Evolutionary conservation across 1,140 invertebrate genomes (phyloP).

Genomic region (Sitodiplosis mosellana): DNA sequence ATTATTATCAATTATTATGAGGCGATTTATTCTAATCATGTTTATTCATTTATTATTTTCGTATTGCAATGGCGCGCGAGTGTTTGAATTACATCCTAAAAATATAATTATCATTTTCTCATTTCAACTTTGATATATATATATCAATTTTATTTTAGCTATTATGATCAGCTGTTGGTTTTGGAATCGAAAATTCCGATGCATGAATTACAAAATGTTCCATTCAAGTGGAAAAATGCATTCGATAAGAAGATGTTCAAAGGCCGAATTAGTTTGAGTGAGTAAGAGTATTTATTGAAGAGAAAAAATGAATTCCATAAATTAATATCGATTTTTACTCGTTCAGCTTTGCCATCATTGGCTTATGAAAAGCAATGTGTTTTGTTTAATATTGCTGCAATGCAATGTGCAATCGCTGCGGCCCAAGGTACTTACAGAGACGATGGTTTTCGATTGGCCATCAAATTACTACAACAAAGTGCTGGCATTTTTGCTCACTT

Average conservation of each 20-base stretch:
- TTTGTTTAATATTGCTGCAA: constrained; percentile 93
- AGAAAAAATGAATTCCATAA: background rate
- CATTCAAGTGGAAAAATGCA: constrained; percentile 99
- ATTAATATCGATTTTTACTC: too few species aligned
- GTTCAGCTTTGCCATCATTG: constrained; percentile 63
- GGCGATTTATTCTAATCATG: too few species aligned
- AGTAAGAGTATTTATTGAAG: constrained; percentile 20
- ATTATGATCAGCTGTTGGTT: constrained; percentile 88
- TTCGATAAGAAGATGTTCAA: constrained; percentile 94
- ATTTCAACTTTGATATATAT: too few species aligned
- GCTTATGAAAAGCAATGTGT: constrained; percentile 89
- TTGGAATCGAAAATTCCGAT: constrained; percentile 88
- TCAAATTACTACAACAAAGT: constrained; percentile 85
- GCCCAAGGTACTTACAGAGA: constrained; percentile 74
- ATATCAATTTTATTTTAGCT: too few species aligned
- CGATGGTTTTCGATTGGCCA: constrained; percentile 82
- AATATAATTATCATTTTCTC: too few species aligned
- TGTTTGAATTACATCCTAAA: too few species aligned
- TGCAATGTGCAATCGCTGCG: constrained; percentile 78
- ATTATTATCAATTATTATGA: too few species aligned
- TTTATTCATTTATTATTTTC: too few species aligned
- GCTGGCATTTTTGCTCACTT: constrained; percentile 81
- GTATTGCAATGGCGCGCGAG: too few species aligned
- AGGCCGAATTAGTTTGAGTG: constrained; percentile 81
- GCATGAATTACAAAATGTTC: constrained; percentile 73